Evolutionary conservation across 2,888 invertebrate species (phyloP).

Genomic region (Incurvaria masculella): DNA sequence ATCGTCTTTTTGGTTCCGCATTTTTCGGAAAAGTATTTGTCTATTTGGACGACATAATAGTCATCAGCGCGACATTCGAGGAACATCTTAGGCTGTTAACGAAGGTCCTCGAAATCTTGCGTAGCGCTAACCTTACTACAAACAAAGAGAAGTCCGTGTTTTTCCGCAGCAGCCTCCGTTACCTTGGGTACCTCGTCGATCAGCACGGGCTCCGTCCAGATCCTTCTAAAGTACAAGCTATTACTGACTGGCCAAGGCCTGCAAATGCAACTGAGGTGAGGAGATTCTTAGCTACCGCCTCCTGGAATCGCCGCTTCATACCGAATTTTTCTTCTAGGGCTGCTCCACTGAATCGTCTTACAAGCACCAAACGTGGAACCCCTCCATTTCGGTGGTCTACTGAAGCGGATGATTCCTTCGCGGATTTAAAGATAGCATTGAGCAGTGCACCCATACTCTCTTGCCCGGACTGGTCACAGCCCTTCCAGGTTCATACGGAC

Average conservation of each 20-base stretch:
- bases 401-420: not conserved
- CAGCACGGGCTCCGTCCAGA: slow-evolving; percentile 16
- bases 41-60: slow-evolving; percentile 18
- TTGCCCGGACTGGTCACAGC: no score
- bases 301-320: slow-evolving; percentile 10
- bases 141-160: slow-evolving; percentile 13
- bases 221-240: slow-evolving; percentile 16
- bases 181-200: slow-evolving; percentile 14
- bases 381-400: not conserved
- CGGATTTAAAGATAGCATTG: not conserved
- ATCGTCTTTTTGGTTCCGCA: slow-evolving; percentile 13
- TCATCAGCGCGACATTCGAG: slow-evolving; percentile 11
- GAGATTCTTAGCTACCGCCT: slow-evolving; percentile 12
- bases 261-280: slow-evolving; percentile 13
- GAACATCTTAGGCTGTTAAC: slow-evolving; percentile 10
- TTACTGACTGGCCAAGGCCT: slow-evolving; percentile 17
- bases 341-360: not conserved
- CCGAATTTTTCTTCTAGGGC: not conserved
- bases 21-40: slow-evolving; percentile 15
- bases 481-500: not conserved
- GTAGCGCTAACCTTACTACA: slow-evolving; percentile 14
- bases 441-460: no score
- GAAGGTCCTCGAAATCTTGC: not conserved
- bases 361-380: not conserved
- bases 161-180: slow-evolving; percentile 1